phyloP scores from a whole-genome alignment of 1,140 invertebrate species.

The Orchesella cincta region DNA sequence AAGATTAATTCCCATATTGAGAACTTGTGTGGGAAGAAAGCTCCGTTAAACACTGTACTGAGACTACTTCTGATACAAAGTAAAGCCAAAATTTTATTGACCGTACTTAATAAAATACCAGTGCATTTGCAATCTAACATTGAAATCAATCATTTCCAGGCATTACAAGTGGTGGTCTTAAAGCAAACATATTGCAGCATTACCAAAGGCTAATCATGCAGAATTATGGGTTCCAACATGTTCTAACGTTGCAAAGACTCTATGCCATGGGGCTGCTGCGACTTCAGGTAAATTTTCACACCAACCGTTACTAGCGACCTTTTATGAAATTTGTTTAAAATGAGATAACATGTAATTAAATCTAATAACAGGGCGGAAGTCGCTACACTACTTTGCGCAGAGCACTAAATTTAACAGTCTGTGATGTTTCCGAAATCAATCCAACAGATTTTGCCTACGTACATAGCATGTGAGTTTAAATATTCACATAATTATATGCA shows the following conservation, averaged over 20 bases:
- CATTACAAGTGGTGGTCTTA: slow-evolving; percentile 68
- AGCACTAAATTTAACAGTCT: slow-evolving; percentile 78
- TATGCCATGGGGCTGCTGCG: slow-evolving; percentile 83
- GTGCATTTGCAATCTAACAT: too few relatives aligned
- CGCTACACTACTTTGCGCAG: slow-evolving; percentile 60
- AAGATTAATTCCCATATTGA: slow-evolving; percentile 86
- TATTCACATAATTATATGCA: slow-evolving; percentile 38
- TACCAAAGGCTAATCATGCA: slow-evolving; percentile 91
- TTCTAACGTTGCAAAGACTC: slow-evolving; percentile 80
- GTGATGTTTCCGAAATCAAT: slow-evolving; percentile 79
- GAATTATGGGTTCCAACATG: slow-evolving; percentile 85
- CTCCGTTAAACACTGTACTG: slow-evolving; percentile 76
- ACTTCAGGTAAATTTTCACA: slow-evolving; percentile 60
- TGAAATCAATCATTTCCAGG: too few relatives aligned
- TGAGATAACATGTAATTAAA: too few relatives aligned
- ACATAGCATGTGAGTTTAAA: slow-evolving; percentile 67
- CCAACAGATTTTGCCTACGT: slow-evolving; percentile 91
- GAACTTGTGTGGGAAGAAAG: slow-evolving; percentile 82
- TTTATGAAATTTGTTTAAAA: too few relatives aligned
- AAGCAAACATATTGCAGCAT: slow-evolving; percentile 83
- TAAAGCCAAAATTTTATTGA: slow-evolving; percentile 65
- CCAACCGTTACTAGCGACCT: slow-evolving; percentile 16
- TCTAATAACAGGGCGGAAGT: slow-evolving; percentile 50
- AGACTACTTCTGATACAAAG: slow-evolving; percentile 88
- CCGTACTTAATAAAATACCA: background rate